These are phyloP conservation scores for Buphagus erythrorhynchus DNA, from an alignment of 2,797 vertebrate species.

Conservation along the genomic window DNA sequence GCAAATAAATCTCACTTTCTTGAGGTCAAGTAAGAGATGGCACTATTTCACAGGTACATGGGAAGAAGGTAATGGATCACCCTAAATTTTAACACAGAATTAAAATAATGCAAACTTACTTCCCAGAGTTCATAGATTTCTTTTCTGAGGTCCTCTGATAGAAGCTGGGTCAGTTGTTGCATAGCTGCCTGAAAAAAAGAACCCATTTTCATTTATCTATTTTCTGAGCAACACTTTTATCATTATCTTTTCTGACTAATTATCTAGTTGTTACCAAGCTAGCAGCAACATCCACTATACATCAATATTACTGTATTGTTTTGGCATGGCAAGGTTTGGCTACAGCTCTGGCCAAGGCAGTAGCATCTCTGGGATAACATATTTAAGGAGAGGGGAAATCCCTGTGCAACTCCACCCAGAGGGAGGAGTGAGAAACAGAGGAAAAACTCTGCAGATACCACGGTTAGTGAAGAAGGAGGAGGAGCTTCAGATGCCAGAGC, in stretches of 20 bases:
- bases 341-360: not conserved
- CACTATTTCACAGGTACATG: not conserved
- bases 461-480: not conserved
- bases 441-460: not conserved
- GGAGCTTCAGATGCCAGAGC: not conserved
- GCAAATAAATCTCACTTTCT: not conserved
- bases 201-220: not conserved
- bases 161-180: conserved; percentile 84
- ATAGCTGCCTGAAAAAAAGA: conserved; percentile 86
- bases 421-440: not conserved
- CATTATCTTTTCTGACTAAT: not conserved
- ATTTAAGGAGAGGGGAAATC: not conserved
- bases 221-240: not conserved
- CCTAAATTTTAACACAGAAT: not conserved
- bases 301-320: not conserved
- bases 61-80: not conserved
- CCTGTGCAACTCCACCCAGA: not conserved
- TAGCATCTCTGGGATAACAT: not conserved
- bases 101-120: conserved; percentile 70
- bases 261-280: not conserved
- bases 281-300: not conserved
- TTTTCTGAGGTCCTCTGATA: conserved; percentile 84
- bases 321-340: not conserved
- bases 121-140: conserved; percentile 94
- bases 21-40: not conserved